Base-by-base conservation (phyloP, 2,888 invertebrate species). In the Pristionchus exspectatus region DNA sequence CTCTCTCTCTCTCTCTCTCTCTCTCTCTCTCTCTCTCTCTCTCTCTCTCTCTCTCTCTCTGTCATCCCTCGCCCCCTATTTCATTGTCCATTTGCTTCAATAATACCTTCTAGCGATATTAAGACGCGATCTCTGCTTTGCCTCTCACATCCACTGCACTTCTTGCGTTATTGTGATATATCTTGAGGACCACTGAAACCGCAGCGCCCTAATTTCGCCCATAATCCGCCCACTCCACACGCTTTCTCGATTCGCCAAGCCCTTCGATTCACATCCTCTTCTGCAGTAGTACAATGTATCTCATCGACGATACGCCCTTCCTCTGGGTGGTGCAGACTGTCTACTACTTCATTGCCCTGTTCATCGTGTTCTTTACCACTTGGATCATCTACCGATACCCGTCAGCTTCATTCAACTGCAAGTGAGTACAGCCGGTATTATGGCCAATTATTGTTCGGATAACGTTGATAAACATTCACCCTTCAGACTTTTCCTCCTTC, bases 281-380 rank as follows among this genome's bases (percentile, higher is more conserved):
- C 27, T 27, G 24, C 66, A 33, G 44, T 12, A 38, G 30, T 21
- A 24, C 44, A 77, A 77, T 77, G 30, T 74, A 66, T 66, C 66
- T 66, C 72, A 33, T 77, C 77, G 77, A 77, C 50, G 44, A 77
- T 5, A 77, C 77, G 5, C 77, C 77, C 44, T n/a, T 77, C 7
- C 77, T 77, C 38, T 77, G 77, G 77, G 44, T 77, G 5, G 44
- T 77, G 44, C 77, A 77, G 50, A 44, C 77, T n/a, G n/a, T 77
- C 38, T 77, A 44, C 50, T 77, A 44, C n/a, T 44, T 77, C 14
- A 18, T 44, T n/a, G 77, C 77, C 0, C 7, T 77, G 24, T 21
- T 77, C 44, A 12, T 77, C 21, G 24, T 77, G 24, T n/a, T 77
- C 24, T 77, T 77, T 44, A 77, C 77, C 21, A 77, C 77, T 7